A percentile compares a stretch with the other conserved stretches of the same genome.
Evolutionary conservation across 2,797 vertebrate genomes (phyloP).

Genomic region (Anas capensis): DNA sequence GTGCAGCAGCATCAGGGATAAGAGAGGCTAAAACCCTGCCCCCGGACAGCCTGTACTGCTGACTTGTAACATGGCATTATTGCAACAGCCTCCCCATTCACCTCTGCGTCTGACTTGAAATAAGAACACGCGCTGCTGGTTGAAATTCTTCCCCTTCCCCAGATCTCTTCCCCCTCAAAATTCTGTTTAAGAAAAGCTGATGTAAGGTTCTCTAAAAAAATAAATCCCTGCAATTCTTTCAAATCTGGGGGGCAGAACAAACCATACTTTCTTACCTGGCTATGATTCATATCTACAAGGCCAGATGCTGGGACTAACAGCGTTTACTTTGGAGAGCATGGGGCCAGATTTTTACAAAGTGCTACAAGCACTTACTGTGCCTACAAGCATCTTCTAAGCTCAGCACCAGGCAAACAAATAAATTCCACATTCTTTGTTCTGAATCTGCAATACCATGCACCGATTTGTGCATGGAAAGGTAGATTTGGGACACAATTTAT

Average conservation of each 20-base stretch:
- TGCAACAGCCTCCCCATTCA: rapidly evolving
- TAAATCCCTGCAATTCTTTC: neutral
- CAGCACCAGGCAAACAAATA: neutral
- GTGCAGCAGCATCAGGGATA: neutral
- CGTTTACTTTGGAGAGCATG: neutral
- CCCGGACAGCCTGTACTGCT: rapidly evolving
- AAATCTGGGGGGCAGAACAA: rapidly evolving
- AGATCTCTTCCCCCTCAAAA: neutral
- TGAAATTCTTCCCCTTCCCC: rapidly evolving
- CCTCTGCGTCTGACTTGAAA: rapidly evolving
- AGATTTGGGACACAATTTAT: neutral
- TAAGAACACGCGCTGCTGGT: rapidly evolving
- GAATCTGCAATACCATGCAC: neutral
- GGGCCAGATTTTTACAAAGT: neutral
- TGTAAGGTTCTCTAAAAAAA: neutral
- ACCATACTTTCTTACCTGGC: neutral
- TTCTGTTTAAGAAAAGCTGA: neutral
- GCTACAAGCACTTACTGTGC: too few relatives aligned
- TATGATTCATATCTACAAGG: neutral
- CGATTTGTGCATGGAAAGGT: rapidly evolving
- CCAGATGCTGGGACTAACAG: rapidly evolving
- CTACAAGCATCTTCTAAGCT: neutral
- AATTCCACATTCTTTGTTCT: neutral
- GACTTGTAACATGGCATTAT: rapidly evolving
- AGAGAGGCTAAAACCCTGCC: rapidly evolving